These are phyloP conservation scores for Akabosia matsudoensis DNA, from an alignment of 1,140 invertebrate genomes.

Conservation along the genomic window DNA sequence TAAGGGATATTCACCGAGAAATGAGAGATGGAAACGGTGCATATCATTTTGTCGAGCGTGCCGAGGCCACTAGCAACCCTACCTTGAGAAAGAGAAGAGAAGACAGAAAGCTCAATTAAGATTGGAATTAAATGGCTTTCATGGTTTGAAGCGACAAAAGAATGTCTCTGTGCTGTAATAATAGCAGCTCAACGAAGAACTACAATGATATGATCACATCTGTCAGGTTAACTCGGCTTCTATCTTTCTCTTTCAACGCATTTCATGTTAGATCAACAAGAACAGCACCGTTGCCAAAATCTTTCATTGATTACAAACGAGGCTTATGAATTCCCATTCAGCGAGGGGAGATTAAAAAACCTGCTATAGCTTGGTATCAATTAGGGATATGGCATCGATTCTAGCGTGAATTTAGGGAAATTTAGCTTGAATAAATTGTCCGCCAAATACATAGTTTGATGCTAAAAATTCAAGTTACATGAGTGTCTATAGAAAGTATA, in stretches of 20 bases:
- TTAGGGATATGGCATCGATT: too few relatives aligned
- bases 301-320: conserved; percentile 17
- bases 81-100: background rate
- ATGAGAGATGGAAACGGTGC: background rate
- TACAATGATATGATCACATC: background rate
- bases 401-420: too few relatives aligned
- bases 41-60: conserved; percentile 19
- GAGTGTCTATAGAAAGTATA: too few relatives aligned
- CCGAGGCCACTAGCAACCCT: conserved; percentile 2
- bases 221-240: background rate
- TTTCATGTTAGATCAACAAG: background rate
- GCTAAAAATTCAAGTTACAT: too few relatives aligned
- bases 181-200: background rate
- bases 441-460: too few relatives aligned
- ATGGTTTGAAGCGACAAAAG: conserved; percentile 36
- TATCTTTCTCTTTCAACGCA: background rate
- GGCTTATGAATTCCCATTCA: background rate
- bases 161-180: conserved; percentile 20
- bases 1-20: background rate
- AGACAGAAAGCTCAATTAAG: conserved; percentile 36
- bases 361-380: too few relatives aligned
- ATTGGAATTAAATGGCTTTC: conserved; percentile 35
- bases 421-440: too few relatives aligned
- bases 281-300: background rate
- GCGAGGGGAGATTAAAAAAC: background rate